Evolutionary conservation across 1,140 invertebrate genomes (phyloP).

Genomic region (Gonatopus flavifemur): DNA sequence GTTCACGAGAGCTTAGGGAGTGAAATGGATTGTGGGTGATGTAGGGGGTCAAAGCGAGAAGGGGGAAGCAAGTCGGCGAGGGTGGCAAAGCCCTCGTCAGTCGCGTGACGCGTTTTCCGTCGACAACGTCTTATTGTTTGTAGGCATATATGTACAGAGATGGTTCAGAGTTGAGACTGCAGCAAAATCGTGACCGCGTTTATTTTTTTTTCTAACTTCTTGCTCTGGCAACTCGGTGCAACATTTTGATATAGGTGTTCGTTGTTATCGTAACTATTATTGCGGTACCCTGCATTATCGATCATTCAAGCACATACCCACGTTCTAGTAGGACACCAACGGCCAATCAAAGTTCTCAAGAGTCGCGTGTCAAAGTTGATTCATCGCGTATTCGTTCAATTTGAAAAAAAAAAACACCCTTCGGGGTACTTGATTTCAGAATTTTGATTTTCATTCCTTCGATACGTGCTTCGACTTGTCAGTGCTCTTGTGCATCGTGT

Average conservation of each 20-base stretch:
- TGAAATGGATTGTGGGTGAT: not conserved
- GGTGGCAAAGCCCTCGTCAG: conserved; percentile 40
- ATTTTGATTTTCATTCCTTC: not conserved
- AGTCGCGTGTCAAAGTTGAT: no score
- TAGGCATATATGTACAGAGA: no score
- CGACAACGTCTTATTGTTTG: conserved; percentile 9
- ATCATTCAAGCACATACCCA: conserved; percentile 6
- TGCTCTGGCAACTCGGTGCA: conserved; percentile 3
- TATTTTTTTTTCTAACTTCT: conserved; percentile 11
- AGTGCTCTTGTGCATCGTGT: not conserved
- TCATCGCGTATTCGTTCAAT: not conserved
- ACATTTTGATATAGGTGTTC: not conserved
- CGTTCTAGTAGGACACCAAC: not conserved
- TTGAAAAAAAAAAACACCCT: not conserved
- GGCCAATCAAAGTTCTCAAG: not conserved
- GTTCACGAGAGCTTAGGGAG: conserved; percentile 6
- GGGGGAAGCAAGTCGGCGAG: conserved; percentile 31
- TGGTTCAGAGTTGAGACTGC: no score
- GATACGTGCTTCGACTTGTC: conserved; percentile 3
- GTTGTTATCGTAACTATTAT: not conserved
- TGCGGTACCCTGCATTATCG: conserved; percentile 33
- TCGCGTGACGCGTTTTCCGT: conserved; percentile 40
- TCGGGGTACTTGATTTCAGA: not conserved
- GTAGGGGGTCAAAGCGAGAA: conserved; percentile 20
- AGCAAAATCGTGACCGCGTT: not conserved